phyloP scores from a whole-genome alignment of 2,888 invertebrate species.

The Xanthia icteritia region DNA sequence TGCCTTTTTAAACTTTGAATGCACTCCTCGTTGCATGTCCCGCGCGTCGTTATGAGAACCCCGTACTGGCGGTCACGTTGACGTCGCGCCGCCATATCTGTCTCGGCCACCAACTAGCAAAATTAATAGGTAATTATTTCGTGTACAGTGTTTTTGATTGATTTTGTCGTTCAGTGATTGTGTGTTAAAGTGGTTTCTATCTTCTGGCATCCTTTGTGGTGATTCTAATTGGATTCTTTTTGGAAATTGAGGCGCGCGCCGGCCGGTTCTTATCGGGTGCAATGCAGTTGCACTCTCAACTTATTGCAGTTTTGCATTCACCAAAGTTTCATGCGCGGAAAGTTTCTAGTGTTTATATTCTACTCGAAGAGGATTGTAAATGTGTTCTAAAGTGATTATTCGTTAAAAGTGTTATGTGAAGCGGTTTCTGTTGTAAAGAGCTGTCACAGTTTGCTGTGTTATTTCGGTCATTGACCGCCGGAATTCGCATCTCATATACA shows the following conservation, averaged over 20 bases:
- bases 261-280: slow-evolving; percentile 91
- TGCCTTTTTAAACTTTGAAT: slow-evolving; percentile 89
- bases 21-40: slow-evolving; percentile 92
- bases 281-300: slow-evolving; percentile 91
- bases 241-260: slow-evolving; percentile 88
- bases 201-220: slow-evolving; percentile 78
- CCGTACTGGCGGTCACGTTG: slow-evolving; percentile 93
- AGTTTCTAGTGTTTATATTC: slow-evolving; percentile 86
- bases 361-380: slow-evolving; percentile 79
- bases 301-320: slow-evolving; percentile 90
- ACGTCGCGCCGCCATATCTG: slow-evolving; percentile 93
- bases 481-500: slow-evolving; percentile 87
- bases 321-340: slow-evolving; percentile 88
- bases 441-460: slow-evolving; percentile 88
- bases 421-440: slow-evolving; percentile 79
- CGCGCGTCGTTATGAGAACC: slow-evolving; percentile 95
- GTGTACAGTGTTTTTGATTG: slow-evolving; percentile 85
- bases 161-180: slow-evolving; percentile 82
- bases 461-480: slow-evolving; percentile 91
- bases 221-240: slow-evolving; percentile 87
- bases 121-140: slow-evolving; percentile 91
- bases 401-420: slow-evolving; percentile 84
- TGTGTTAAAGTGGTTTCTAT: slow-evolving; percentile 83
- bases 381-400: slow-evolving; percentile 86
- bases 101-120: slow-evolving; percentile 91